Base-by-base conservation (phyloP, 2,888 invertebrate species). In the Melikaiella ostensackeni region DNA sequence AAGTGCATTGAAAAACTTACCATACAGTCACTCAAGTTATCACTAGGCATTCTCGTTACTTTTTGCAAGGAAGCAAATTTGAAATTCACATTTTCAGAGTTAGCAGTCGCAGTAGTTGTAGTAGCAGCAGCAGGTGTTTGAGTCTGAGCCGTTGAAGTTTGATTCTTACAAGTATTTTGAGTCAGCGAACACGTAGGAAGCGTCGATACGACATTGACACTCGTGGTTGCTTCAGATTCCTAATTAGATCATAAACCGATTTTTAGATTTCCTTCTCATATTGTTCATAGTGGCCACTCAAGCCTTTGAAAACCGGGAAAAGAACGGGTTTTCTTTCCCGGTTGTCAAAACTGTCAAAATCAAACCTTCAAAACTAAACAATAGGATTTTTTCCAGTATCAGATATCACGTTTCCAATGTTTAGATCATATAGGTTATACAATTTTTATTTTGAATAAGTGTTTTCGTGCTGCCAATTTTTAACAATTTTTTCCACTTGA, bases 81-180 rank as follows among this genome's bases (percentile, higher is more conserved):
- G 76, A 87, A 78, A 82, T 84, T 88, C 70, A 86, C 74, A 81
- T 82, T 88, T 79, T 88, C 90, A 7, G 86, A 84, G 66, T 84
- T 84, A 75, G 86, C 78, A 62, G 84, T 78, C 66, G 83, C 76
- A 6, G 84, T 63, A 42, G 84, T 79, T 21, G 84, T 80, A 75
- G 86, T 79, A 42, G 84, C 79, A 46, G 87, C 84, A 61, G 85
- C 83, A 79, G 88, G 87, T 42, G 90, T 91, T 84, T 91, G 91
- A 7, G 91, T 90, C 84, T 91, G 91, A 55, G 86, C 88, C 30
- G 89, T 89, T n/a, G 91, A 89, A 35, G 89, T 90, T 80, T 88
- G 91, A 85, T 86, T 90, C 82, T 91, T 91, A 74, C 85, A 88
- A 42, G 85, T 82, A 77, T 86, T 87, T 66, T 88, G 87, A 8